phyloP scores from a whole-genome alignment of 2,113 vertebrate species.

The Entomyzon cyanotis region DNA sequence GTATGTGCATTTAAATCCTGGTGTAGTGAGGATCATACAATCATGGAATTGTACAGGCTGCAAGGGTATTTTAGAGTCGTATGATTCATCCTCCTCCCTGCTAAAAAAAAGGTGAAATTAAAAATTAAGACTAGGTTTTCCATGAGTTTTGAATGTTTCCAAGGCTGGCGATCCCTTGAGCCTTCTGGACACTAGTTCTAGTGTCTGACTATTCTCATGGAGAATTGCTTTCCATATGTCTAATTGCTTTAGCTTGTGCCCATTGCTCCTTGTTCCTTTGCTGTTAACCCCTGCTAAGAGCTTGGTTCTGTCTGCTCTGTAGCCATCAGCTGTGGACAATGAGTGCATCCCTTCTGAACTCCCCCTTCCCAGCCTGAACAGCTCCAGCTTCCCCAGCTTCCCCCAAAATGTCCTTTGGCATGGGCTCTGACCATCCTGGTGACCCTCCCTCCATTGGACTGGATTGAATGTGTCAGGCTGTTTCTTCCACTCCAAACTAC shows the following conservation, averaged over 20 bases:
- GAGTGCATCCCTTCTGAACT: neutral
- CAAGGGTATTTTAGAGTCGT: neutral
- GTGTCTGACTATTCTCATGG: neutral
- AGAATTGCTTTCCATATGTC: neutral
- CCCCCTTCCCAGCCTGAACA: neutral
- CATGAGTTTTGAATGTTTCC: neutral
- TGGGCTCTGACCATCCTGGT: accelerated
- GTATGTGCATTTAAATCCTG: neutral
- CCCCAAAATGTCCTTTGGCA: neutral
- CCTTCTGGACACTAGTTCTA: neutral
- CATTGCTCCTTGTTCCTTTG: neutral
- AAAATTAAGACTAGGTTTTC: neutral
- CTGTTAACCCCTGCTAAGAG: neutral
- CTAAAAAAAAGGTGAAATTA: neutral
- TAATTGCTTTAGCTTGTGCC: neutral
- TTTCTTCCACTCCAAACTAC: neutral
- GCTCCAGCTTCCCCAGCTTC: neutral
- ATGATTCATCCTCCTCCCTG: neutral
- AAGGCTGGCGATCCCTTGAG: neutral
- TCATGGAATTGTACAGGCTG: neutral
- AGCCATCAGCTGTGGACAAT: neutral
- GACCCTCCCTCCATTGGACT: neutral
- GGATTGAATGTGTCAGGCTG: neutral
- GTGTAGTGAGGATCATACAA: neutral
- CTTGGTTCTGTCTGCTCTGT: neutral